These are phyloP conservation scores for Columba guinea DNA, from an alignment of 2,797 vertebrate genomes.

Conservation along the genomic window DNA sequence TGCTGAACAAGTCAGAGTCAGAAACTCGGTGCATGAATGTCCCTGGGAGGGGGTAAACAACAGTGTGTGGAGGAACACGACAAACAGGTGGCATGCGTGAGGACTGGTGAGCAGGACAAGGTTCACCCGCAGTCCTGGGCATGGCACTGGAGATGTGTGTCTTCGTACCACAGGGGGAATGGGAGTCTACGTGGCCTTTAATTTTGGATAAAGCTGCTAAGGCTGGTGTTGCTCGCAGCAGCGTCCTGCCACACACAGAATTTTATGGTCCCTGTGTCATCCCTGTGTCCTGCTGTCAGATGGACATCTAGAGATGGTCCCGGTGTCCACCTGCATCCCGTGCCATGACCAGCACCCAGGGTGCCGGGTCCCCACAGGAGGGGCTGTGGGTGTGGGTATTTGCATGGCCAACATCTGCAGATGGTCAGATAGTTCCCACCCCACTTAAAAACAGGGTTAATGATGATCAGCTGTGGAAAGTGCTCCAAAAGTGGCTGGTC, in stretches of 20 bases:
- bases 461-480: rapidly evolving
- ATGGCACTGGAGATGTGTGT: rapidly evolving
- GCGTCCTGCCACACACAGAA: rapidly evolving
- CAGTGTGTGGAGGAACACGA: rapidly evolving
- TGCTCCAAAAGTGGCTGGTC: rapidly evolving
- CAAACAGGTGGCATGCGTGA: rapidly evolving
- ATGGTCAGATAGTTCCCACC: neutral
- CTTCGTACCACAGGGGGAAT: neutral
- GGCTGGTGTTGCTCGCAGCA: neutral
- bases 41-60: neutral
- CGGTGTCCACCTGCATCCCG: neutral
- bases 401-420: neutral
- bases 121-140: rapidly evolving
- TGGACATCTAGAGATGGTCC: neutral
- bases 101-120: rapidly evolving
- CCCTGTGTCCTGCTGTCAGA: neutral
- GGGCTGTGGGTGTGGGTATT: rapidly evolving
- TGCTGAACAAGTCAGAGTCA: neutral
- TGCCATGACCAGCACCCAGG: neutral
- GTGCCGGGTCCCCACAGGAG: too few species aligned
- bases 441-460: rapidly evolving
- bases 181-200: neutral
- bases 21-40: neutral
- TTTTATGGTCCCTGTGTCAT: rapidly evolving
- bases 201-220: neutral